Evolutionary conservation across 64 coral and sea anemone species (phyloP), one percentile per base, ranked within the genome.

Genomic region (Acropora yongei): DNA sequence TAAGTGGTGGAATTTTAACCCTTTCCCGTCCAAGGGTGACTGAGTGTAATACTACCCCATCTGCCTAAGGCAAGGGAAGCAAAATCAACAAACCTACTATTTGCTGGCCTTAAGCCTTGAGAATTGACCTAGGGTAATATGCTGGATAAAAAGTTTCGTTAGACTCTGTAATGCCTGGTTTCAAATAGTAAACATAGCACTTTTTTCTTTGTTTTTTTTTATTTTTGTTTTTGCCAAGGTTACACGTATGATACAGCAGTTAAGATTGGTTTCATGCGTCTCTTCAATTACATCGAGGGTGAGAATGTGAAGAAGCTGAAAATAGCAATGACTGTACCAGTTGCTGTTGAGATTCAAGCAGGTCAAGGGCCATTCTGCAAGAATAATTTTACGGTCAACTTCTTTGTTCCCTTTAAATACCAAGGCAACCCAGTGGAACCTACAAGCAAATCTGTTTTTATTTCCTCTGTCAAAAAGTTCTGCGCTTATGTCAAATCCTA

Each of bases 311-410:
- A 92, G 55, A 86, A 88, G 18, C 44, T 43, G 42, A 90, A 90
- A 20, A 87, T 98, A 8, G 73, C 85, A 4, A 98, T 98, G 93
- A 94, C 96, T 17, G 94, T 72, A 4, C 96, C 96, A 68, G 96
- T 98, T 1, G 60, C 91, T 10, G 88, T 89, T 1, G 10, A 89
- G 60, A 81, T 98, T 57, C 86, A 98, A 44, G 74, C 93, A 46
- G 90, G 79, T 1, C 87, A 95, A 50, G 96, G 96, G 12, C 87
- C 93, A 2, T 98, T 92, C 75, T 90, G 90, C 49, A 89, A 93
- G 41, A 84, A 74, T 11, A 98, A 95, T 75, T 95, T 98, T 47
- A 98, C 93, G 3, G 47, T 90, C 67, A 95, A 92, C 80, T 98
- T 98, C 47, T 98, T 98, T 50, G 88, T 95, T 13, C 90, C 96